A percentile compares a stretch with the other conserved stretches of the same genome.
These are phyloP conservation scores for Lophura nycthemera DNA, from an alignment of 2,113 vertebrate genomes.

Conservation along the genomic window DNA sequence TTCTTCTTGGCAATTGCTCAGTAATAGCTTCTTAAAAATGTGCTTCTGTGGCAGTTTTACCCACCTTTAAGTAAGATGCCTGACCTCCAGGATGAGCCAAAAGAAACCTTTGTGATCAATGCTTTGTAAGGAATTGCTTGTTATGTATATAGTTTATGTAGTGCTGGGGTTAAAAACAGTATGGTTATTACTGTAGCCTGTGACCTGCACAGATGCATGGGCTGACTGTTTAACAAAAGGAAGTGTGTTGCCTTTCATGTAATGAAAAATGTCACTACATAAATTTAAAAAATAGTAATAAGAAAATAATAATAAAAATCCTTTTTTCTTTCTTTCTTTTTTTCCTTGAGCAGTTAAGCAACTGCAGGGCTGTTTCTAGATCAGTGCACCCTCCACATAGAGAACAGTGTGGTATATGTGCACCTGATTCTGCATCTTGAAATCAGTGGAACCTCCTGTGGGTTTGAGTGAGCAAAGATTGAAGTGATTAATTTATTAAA, in stretches of 20 bases:
- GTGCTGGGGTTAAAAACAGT: not conserved
- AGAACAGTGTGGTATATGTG: accelerated
- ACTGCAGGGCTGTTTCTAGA: not conserved
- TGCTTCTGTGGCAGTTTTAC: not conserved
- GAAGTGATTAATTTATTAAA: not conserved
- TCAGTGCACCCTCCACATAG: not conserved
- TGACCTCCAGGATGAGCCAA: not conserved
- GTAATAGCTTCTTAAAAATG: slow-evolving; percentile 18
- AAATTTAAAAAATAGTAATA: not conserved
- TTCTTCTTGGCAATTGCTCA: not conserved
- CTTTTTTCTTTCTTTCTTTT: no score
- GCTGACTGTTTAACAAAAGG: not conserved
- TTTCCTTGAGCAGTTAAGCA: not conserved
- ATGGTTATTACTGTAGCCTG: not conserved
- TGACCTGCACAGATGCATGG: not conserved
- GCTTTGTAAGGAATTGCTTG: not conserved
- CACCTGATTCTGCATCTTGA: accelerated
- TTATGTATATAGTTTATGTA: accelerated
- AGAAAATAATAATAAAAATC: not conserved
- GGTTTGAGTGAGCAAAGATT: not conserved
- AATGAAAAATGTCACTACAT: not conserved
- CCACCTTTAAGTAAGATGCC: not conserved
- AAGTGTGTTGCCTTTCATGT: not conserved
- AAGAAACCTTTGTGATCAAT: not conserved
- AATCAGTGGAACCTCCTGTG: not conserved